Evolutionary conservation across 2,888 invertebrate genomes (phyloP), one percentile per base, ranked within the genome.

Genomic region (Rhogogaster chlorosoma): DNA sequence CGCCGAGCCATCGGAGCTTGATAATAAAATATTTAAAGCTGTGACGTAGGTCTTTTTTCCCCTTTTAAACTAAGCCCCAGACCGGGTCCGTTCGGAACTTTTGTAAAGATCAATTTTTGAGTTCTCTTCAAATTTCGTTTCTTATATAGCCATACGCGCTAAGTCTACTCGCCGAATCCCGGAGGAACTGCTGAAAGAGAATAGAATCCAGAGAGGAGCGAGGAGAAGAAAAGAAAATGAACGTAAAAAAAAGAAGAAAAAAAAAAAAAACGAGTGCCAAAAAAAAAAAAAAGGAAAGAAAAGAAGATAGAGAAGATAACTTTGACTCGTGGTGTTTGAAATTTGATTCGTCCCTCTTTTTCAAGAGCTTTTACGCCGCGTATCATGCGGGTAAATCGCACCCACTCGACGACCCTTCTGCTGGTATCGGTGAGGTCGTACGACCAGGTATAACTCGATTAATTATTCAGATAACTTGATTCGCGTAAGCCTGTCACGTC

Each of bases 391-490:
- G 36, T 22, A 38, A 26, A 57, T 80, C 38, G 57, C 22, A 61
- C n/a, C 22, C 29, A 80, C 36, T 57, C 29, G 18, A 49, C 49
- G 32, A 12, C 12, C 10, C 18, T 77, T 38, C 15, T 61, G 3
- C 26, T 10, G 10, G 61, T 73, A 73, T 73, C 45, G 45, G 45
- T 45, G 53, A 53, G 77, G 29, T 49, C 49, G 32, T 32, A 7
- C 53, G 77, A 29, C 49, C n/a, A 77, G 1, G 77, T 49, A 73
- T 77, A 80, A 80, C 57, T 61, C 38, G 61, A 80, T 80, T 80
- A 80, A 80, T 80, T 61, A 38, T 57, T 80, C 57, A 80, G 57
- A 61, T 61, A 80, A 80, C 22, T 80, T 80, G 80, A 80, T 80
- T 80, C 77, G 45, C 77, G 77, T 77, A 77, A 38, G 42, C 73